Percentiles rank a stretch among this genome's conserved stretches.
These are phyloP conservation scores for Etheostoma cragini DNA, from an alignment of 2,113 vertebrate species.

Conservation along the genomic window DNA sequence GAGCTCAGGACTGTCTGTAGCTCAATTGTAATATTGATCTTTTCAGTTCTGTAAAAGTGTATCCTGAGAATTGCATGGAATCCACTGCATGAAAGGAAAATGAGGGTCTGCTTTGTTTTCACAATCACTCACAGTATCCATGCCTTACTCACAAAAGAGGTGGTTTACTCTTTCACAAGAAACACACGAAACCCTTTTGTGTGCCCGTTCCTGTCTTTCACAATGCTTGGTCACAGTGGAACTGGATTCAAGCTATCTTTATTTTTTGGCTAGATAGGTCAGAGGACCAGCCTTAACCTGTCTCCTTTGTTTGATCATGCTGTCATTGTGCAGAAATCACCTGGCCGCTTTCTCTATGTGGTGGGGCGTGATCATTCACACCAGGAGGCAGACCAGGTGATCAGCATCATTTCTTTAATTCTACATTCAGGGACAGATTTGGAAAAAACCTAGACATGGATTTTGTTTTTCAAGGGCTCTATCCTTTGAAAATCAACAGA, in stretches of 20 bases:
- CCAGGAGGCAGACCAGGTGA: slow-evolving; percentile 79
- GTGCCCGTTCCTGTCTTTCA: slow-evolving; percentile 37
- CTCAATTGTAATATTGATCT: background rate
- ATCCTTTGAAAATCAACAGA: slow-evolving; percentile 6
- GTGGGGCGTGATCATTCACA: slow-evolving; percentile 72
- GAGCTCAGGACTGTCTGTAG: background rate
- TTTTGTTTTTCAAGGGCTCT: slow-evolving; percentile 22
- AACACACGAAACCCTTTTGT: slow-evolving; percentile 36
- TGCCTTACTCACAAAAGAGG: slow-evolving; percentile 63
- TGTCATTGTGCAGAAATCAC: slow-evolving; percentile 76
- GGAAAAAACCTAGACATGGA: slow-evolving; percentile 3
- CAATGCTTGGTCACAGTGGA: slow-evolving; percentile 51
- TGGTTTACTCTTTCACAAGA: slow-evolving; percentile 35
- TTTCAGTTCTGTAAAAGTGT: background rate
- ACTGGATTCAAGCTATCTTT: slow-evolving; percentile 43
- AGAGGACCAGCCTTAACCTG: slow-evolving; percentile 67
- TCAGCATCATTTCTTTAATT: slow-evolving; percentile 67
- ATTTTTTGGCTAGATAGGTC: slow-evolving; percentile 27
- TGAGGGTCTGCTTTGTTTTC: slow-evolving; percentile 24
- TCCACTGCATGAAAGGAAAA: slow-evolving; percentile 51
- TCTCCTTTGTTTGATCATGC: slow-evolving; percentile 78
- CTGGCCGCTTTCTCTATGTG: slow-evolving; percentile 75
- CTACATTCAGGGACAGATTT: slow-evolving; percentile 54
- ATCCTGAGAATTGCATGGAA: slow-evolving; percentile 31
- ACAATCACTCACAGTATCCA: slow-evolving; percentile 22